Base-by-base conservation (phyloP, 2,113 vertebrate species). In the Etheostoma cragini region DNA sequence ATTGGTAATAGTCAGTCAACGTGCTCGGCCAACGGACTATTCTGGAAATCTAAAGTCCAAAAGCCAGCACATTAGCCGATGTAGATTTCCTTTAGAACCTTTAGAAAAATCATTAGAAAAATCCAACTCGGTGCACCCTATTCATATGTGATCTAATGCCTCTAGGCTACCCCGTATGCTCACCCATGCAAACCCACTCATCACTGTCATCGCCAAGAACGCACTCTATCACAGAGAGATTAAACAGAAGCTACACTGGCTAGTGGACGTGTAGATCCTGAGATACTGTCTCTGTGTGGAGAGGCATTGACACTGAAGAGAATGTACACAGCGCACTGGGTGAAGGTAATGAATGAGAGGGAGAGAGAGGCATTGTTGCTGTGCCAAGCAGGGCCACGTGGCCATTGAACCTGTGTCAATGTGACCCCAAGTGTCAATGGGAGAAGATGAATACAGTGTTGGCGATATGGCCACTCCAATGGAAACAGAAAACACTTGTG, bases 401-500 rank as follows among this genome's bases (percentile, higher is more conserved):
- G 69, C 72, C 78, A 81, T 84, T 90, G 87, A 89, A 78, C 87
- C 72, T 10, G 13, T 85, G 66, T 30, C 68, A 83, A 0, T 53
- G 68, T 26, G 26, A 26, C 26, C 26, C 26, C 38, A 88, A 80
- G 75, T 85, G 78, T 87, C 68, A 83, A 0, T 53, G 68, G 80
- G 84, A 76, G 79, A 78, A 65, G 76, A 81, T 30, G 53, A 70
- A 90, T 57, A 74, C 65, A 82, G 61, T 67, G 76, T 60, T 80
- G 80, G 73, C 5, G 19, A 80, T 73, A 82, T 77, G 76, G 80
- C 73, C 72, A 76, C 84, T 80, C n/a, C 24, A 49, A 87, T 57
- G 54, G 67, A 79, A 91, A 88, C 65, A 84, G 49, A 84, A 77
- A 74, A 85, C 77, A 85, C 61, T 81, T 58, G 53, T 64, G 47